Evolutionary conservation across 2,797 vertebrate species (phyloP).

Genomic region (Gouania willdenowi): DNA sequence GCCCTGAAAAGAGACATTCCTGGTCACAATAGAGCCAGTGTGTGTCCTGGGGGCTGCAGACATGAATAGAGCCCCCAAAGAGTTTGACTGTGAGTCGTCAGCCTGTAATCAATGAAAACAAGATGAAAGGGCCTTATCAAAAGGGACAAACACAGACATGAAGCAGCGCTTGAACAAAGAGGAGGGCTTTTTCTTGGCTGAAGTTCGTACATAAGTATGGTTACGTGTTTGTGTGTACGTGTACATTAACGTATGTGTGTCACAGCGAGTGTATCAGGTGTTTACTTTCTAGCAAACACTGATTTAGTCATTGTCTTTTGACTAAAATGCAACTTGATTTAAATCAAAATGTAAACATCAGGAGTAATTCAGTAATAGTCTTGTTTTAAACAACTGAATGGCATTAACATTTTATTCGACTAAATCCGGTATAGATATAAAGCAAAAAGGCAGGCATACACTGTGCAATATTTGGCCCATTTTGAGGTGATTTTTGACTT

Average conservation of each 20-base stretch:
- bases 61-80: conserved; percentile 70
- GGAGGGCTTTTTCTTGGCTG: conserved; percentile 43
- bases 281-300: too few relatives aligned
- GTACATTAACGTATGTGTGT: not conserved
- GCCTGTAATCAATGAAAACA: conserved; percentile 82
- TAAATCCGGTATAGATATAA: too few relatives aligned
- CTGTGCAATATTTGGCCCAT: too few relatives aligned
- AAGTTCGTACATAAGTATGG: conserved; percentile 13
- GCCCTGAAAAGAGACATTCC: conserved; percentile 84
- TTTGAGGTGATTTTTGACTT: too few relatives aligned
- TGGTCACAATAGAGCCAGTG: conserved; percentile 78
- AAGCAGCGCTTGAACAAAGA: conserved; percentile 61
- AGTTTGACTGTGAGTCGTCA: conserved; percentile 75
- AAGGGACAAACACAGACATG: conserved; percentile 77
- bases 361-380: too few relatives aligned
- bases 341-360: too few relatives aligned
- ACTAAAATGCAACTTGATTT: too few relatives aligned
- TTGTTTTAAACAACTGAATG: too few relatives aligned
- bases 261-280: not conserved
- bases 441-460: too few relatives aligned
- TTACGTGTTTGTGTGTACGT: not conserved
- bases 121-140: conserved; percentile 78
- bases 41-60: conserved; percentile 65
- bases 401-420: too few relatives aligned
- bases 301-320: too few relatives aligned